These are phyloP conservation scores for Phymanthus crucifer DNA, from an alignment of 92 coral and sea anemone species.

Conservation along the genomic window DNA sequence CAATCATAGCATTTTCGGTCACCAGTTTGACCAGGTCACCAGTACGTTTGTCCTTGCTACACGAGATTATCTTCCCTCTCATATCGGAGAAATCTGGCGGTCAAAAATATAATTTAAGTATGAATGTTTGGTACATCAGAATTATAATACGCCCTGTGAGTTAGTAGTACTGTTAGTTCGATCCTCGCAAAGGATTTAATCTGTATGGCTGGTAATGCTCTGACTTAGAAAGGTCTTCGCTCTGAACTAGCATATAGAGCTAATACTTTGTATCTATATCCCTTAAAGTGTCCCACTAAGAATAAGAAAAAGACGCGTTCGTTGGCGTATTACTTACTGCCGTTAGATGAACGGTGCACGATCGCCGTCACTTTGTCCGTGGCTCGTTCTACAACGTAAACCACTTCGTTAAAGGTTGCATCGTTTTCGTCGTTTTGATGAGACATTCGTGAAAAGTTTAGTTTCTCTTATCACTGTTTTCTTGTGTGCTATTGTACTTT, in stretches of 20 bases:
- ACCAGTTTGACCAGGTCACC: background rate
- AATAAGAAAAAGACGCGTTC: background rate
- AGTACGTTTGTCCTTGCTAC: background rate
- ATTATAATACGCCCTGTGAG: no score
- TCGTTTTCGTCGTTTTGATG: background rate
- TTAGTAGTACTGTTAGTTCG: no score
- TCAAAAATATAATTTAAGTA: background rate
- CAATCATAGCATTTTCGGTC: background rate
- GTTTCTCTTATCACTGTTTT: background rate
- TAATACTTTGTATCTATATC: background rate
- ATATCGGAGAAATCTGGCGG: background rate
- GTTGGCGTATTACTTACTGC: background rate
- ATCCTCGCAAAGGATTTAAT: no score
- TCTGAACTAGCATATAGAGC: background rate
- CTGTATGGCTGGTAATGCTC: no score
- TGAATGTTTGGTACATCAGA: no score
- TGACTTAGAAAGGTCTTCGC: no score
- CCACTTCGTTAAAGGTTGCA: background rate
- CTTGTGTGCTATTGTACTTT: background rate
- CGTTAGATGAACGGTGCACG: background rate
- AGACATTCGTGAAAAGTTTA: background rate
- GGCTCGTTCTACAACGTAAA: conserved; percentile 3
- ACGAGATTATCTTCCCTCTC: background rate
- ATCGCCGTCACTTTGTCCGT: background rate
- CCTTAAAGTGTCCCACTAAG: background rate